Conservation (phyloP, 92 coral and sea anemone species). For the Porites rus region DNA sequence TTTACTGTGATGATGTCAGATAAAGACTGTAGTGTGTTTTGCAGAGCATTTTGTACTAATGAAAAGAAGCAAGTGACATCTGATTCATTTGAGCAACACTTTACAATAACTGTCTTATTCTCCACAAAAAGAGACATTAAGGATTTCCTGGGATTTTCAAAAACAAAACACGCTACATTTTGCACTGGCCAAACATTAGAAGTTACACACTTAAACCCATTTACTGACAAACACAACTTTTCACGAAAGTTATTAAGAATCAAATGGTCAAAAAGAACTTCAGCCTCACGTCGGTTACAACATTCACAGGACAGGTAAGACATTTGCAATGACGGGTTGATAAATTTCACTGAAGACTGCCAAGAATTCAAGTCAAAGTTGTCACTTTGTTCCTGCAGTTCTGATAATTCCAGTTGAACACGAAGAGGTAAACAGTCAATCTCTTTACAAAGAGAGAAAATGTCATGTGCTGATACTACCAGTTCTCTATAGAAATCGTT, state of each 20-base stretch:
- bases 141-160: background rate
- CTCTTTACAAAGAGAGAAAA: background rate
- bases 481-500: slow-evolving; percentile 12
- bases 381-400: background rate
- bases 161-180: background rate
- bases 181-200: background rate
- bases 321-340: background rate
- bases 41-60: background rate
- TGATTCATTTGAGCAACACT: background rate
- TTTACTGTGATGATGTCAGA: background rate
- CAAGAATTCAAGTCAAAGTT: slow-evolving; percentile 1
- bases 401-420: slow-evolving; percentile 2
- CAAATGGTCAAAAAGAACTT: slow-evolving; percentile 18
- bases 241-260: background rate
- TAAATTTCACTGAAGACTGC: background rate
- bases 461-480: background rate
- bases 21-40: background rate
- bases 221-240: background rate
- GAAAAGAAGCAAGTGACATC: background rate
- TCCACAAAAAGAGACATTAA: slow-evolving; percentile 1
- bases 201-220: background rate
- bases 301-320: slow-evolving; percentile 1
- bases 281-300: background rate
- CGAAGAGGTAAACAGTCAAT: slow-evolving; percentile 15
- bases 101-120: background rate